Conservation (phyloP, 2,888 invertebrate species). For the Athripsodes cinereus region DNA sequence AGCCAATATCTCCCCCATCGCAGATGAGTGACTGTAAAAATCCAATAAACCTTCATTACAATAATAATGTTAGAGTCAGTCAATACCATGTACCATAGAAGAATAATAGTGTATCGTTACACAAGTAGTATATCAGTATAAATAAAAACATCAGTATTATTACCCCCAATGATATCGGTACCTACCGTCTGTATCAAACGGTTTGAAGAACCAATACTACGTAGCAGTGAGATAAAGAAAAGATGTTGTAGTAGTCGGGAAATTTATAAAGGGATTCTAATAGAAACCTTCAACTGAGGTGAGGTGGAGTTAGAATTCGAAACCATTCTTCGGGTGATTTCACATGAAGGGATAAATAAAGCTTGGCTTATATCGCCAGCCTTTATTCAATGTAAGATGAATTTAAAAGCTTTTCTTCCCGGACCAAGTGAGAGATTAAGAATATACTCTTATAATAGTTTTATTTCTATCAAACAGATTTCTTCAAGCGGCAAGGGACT, state of each 20-base stretch:
- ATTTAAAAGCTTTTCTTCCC: slow-evolving; percentile 3
- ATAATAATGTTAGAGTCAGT: no score
- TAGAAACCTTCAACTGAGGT: slow-evolving; percentile 1
- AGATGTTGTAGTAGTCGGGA: slow-evolving; percentile 3
- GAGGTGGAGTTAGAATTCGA: slow-evolving; percentile 16
- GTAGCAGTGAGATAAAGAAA: slow-evolving; percentile 17
- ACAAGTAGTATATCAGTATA: no score
- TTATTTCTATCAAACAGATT: neutral
- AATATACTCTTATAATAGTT: neutral
- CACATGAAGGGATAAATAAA: slow-evolving; percentile 15
- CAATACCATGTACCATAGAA: no score
- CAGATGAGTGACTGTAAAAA: no score
- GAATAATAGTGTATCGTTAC: no score
- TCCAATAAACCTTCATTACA: no score
- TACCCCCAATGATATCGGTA: no score
- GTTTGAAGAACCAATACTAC: slow-evolving; percentile 21
- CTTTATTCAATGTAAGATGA: slow-evolving; percentile 5
- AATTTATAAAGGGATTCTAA: slow-evolving; percentile 14
- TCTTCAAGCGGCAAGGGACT: neutral
- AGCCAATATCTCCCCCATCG: no score
- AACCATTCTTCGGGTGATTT: slow-evolving; percentile 23
- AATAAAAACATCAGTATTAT: no score
- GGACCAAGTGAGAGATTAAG: neutral
- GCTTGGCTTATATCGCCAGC: neutral
- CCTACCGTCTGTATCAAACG: neutral